Evolutionary conservation across 2,797 vertebrate species (phyloP).

Genomic region (Peromyscus attwateri): DNA sequence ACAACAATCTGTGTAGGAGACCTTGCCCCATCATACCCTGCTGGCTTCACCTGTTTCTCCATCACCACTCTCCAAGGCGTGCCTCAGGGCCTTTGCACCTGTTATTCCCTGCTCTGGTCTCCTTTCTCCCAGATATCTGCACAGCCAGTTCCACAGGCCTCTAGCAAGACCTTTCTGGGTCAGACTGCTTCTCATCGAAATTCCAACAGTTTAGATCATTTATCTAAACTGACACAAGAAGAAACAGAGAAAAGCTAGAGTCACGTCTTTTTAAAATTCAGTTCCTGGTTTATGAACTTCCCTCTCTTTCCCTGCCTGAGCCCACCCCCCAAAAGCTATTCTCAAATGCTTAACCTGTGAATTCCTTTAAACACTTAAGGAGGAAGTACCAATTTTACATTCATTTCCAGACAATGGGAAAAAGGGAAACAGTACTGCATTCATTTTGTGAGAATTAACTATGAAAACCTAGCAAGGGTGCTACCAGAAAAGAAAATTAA

Average conservation of each 20-base stretch:
- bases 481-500: not conserved
- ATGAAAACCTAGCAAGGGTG: not conserved
- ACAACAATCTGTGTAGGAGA: no score
- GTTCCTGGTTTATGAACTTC: not conserved
- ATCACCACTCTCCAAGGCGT: no score
- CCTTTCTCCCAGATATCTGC: not conserved
- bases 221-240: slow-evolving; percentile 4
- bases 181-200: not conserved
- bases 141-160: not conserved
- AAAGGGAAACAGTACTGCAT: not conserved
- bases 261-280: not conserved
- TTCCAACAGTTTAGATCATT: not conserved
- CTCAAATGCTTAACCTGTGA: not conserved
- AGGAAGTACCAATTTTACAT: slow-evolving; percentile 14
- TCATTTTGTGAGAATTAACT: not conserved
- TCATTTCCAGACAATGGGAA: not conserved
- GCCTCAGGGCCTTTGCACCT: not conserved
- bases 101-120: not conserved
- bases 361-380: not conserved
- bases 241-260: not conserved
- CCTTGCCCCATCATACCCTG: no score
- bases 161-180: not conserved
- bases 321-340: not conserved
- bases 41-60: no score
- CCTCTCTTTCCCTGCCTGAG: not conserved